phyloP scores from a whole-genome alignment of 1,140 invertebrate species.

The Whitmania pigra region DNA sequence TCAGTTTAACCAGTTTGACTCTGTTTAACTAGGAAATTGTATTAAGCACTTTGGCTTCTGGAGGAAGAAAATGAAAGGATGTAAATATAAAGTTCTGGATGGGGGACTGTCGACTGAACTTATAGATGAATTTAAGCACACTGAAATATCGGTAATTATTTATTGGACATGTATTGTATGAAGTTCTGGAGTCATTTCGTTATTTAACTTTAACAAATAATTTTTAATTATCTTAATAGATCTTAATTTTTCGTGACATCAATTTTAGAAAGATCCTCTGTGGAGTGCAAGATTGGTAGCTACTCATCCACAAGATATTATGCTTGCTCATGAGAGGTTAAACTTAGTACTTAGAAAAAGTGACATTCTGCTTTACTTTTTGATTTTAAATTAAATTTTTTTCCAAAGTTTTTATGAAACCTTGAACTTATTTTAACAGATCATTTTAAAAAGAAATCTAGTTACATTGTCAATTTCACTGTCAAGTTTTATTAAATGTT shows the following conservation, averaged over 20 bases:
- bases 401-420: too few species aligned
- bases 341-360: background rate
- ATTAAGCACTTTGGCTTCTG: too few species aligned
- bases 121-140: slow-evolving; percentile 3
- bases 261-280: slow-evolving; percentile 10
- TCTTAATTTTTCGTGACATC: too few species aligned
- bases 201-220: too few species aligned
- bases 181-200: background rate
- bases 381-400: too few species aligned
- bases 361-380: too few species aligned
- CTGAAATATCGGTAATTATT: slow-evolving; percentile 3
- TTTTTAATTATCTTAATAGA: too few species aligned
- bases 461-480: background rate
- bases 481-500: background rate
- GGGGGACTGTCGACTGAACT: background rate
- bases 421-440: background rate
- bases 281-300: slow-evolving; percentile 15
- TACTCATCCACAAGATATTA: slow-evolving; percentile 14
- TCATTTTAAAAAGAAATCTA: background rate
- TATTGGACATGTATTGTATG: background rate
- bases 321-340: slow-evolving; percentile 8
- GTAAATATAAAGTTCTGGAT: slow-evolving; percentile 5
- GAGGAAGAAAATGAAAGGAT: too few species aligned
- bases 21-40: too few species aligned
- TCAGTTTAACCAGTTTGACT: too few species aligned